A percentile compares a stretch with the other conserved stretches of the same genome.
These are phyloP conservation scores for Hylomyscus alleni DNA, from an alignment of 2,797 vertebrate genomes.

Conservation along the genomic window DNA sequence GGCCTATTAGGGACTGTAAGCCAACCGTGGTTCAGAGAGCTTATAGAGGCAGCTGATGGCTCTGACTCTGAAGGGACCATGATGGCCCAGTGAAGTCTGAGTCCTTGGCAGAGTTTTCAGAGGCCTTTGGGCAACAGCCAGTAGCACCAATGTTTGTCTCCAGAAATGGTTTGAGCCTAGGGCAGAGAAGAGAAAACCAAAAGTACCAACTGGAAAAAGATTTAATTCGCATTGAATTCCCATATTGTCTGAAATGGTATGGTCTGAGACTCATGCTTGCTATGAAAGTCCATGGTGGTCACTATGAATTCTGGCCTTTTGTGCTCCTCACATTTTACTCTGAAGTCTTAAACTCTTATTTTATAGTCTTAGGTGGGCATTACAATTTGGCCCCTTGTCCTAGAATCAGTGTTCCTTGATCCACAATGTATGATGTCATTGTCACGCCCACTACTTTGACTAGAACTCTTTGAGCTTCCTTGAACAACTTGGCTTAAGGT, in stretches of 20 bases:
- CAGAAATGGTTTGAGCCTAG: neutral
- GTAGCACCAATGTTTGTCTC: neutral
- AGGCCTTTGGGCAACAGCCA: neutral
- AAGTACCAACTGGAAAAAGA: neutral
- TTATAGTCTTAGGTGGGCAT: too few relatives aligned
- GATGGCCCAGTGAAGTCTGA: neutral
- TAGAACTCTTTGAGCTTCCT: neutral
- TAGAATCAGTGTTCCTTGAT: neutral
- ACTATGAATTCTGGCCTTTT: neutral
- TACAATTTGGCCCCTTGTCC: too few relatives aligned
- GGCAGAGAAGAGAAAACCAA: neutral
- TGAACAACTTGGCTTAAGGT: neutral
- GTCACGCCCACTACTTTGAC: neutral
- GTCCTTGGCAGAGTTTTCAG: too few relatives aligned
- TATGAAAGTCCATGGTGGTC: neutral
- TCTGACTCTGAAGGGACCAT: rapidly evolving
- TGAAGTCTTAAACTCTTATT: neutral
- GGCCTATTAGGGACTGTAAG: neutral
- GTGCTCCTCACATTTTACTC: neutral
- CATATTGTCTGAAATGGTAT: neutral
- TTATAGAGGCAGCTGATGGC: neutral
- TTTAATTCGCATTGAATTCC: neutral
- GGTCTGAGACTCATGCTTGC: neutral
- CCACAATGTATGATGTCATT: neutral
- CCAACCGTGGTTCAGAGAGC: neutral